Base-by-base conservation (phyloP, 2,888 invertebrate genomes). In the Girardia tigrina region DNA sequence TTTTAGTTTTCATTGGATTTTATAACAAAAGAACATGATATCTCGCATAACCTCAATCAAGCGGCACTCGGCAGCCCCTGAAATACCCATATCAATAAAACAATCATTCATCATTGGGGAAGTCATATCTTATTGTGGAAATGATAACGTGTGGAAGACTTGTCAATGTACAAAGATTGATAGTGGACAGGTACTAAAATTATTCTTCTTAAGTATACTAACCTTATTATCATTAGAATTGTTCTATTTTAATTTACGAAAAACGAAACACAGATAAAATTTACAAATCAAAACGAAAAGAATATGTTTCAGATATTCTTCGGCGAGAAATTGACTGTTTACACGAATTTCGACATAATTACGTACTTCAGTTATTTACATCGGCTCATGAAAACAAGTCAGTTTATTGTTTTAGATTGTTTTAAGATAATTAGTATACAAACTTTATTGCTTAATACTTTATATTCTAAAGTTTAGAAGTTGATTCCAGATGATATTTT, bases 91-190 rank as follows among this genome's bases (percentile, higher is more conserved):
- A 56, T 8, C 56, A 56, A 56, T 56, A 4, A 56, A 56, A 56
- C 56, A 56, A 16, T 56, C 56, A 6, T 56, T 56, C 23, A 56
- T 56, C n/a, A 56, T 56, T n/a, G 56, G 56, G n/a, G 56, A 56
- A 8, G 2, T 56, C 56, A 56, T 56, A 56, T 56, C 56, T 4
- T 56, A 12, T 56, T 56, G 56, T 56, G 56, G 56, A 6, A 56
- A 56, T 56, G 56, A 56, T 20, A 56, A 56, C 23, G 56, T 56
- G 4, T 56, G 56, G 56, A 56, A 56, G 23, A 56, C 56, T 2
- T 56, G 56, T n/a, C 56, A 56, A 56, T 56, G 56, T n/a, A 56
- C 56, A n/a, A 56, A 56, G n/a, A 56, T 56, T n/a, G 56, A 56
- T n/a, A 56, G 56, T 56, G 56, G 56, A 56, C 56, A 56, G n/a